Evolutionary conservation across 2,888 invertebrate genomes (phyloP).

Genomic region (Eulithis testata): DNA sequence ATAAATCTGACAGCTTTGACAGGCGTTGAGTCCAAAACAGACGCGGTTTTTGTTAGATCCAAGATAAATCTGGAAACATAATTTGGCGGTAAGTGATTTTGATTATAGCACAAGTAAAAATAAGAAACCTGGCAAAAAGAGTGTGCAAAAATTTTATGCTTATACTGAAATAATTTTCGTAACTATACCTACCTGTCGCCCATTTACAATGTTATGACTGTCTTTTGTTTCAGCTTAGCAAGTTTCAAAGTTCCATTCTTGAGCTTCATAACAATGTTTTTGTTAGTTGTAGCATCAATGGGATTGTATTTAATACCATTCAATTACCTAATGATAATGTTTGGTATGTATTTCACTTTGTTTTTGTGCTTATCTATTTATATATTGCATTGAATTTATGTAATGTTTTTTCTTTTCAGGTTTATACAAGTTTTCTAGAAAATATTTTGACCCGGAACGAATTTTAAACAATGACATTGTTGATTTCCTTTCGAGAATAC

Average conservation of each 20-base stretch:
- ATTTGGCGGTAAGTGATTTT: too few relatives aligned
- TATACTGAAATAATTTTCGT: too few relatives aligned
- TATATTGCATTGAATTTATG: not conserved
- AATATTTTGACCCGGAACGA: slow-evolving; percentile 67
- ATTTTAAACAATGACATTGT: slow-evolving; percentile 71
- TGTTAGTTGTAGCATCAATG: slow-evolving; percentile 56
- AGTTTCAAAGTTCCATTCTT: slow-evolving; percentile 74
- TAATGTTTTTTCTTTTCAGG: slow-evolving; percentile 50
- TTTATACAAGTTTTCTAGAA: slow-evolving; percentile 70
- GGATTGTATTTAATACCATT: slow-evolving; percentile 64
- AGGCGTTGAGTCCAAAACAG: too few relatives aligned
- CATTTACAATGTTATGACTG: too few relatives aligned
- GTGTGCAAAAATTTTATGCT: too few relatives aligned
- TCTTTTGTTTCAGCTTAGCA: slow-evolving; percentile 62
- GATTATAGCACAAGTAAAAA: too few relatives aligned
- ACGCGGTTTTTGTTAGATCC: too few relatives aligned
- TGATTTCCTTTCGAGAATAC: slow-evolving; percentile 73
- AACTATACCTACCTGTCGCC: too few relatives aligned
- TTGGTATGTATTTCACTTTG: slow-evolving; percentile 58
- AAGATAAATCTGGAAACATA: too few relatives aligned
- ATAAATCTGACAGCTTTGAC: too few relatives aligned
- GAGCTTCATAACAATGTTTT: slow-evolving; percentile 63
- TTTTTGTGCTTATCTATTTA: not conserved
- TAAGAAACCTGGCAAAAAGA: too few relatives aligned
- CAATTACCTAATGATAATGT: slow-evolving; percentile 69